Evolutionary conservation across 2,113 vertebrate species (phyloP), one percentile per base, ranked within the genome.

Genomic region (Erythrolamprus reginae): DNA sequence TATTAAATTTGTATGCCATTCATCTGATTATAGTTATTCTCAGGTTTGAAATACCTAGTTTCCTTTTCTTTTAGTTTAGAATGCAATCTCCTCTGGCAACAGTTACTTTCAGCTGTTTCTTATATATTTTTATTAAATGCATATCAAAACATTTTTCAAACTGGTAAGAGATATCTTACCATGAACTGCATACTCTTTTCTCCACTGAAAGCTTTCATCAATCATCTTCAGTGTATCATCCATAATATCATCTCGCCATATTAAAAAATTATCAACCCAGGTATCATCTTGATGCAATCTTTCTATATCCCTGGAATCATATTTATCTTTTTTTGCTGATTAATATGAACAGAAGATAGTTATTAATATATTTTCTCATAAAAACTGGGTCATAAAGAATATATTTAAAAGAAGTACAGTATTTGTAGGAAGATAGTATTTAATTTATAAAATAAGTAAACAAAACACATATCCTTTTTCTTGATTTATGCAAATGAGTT

Each of bases 161-260:
- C 8, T 38, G 17, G 33, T 50, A 52, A 2, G 0, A n/a, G 91
- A 33, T 0, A 88, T n/a, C 97, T 96, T 98, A 99, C 99, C 99
- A 90, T 99, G 98, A 86, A 99, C 92, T 3, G 95, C 93, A 90
- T 97, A 98, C 10, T 99, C 98, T 92, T 98, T 99, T 82, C 99
- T 98, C 99, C 99, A 99, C 52, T 98, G 98, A 90, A 99, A 96
- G 95, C 99, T 99, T 91, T 99, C 98, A 95, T 99, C 98, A 17
- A 99, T 98, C 98, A 99, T 99, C 96, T 99, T 99, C 92, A 99
- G 92, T 0, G 98, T 95, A 86, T 99, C 98, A 1, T 99, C 98
- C 53, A 99, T 91, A 26, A 97, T 94, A 93, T 97, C 96, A 0
- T 97, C 94, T 93, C 98, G 97, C 99, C 98, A 99, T 38, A 93